These are phyloP conservation scores for Pseudomyrmex cubaensis DNA, from an alignment of 1,140 invertebrate genomes.

Conservation along the genomic window DNA sequence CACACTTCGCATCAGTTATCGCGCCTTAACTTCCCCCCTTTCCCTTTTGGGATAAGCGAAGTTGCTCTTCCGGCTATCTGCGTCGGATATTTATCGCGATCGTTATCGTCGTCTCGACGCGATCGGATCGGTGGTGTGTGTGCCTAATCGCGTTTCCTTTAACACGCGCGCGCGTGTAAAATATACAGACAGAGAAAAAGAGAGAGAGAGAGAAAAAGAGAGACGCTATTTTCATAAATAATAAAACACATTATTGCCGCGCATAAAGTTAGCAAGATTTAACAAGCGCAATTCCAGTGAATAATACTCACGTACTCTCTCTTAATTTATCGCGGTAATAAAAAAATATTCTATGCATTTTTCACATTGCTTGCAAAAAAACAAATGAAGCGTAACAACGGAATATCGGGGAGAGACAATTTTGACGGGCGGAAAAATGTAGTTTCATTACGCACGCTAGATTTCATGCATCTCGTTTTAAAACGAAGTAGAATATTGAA, in stretches of 20 bases:
- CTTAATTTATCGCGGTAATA: background rate
- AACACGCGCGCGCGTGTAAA: too few species aligned
- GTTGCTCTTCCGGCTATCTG: conserved; percentile 37
- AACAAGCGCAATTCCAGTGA: background rate
- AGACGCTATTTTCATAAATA: too few species aligned
- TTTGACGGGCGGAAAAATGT: background rate
- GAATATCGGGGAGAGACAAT: background rate
- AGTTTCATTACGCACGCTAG: conserved; percentile 20
- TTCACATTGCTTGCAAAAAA: too few species aligned
- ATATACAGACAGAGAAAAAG: too few species aligned
- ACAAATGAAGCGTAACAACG: background rate
- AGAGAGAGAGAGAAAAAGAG: too few species aligned
- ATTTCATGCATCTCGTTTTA: conserved; percentile 52
- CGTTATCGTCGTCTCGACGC: background rate
- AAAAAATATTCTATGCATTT: background rate
- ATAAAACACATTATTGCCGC: background rate
- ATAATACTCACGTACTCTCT: background rate
- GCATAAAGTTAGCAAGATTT: background rate
- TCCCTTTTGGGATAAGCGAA: conserved; percentile 34
- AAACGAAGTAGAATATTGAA: conserved; percentile 51
- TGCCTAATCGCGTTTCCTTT: too few species aligned
- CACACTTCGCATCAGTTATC: conserved; percentile 63
- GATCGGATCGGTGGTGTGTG: too few species aligned
- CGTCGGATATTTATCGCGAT: conserved; percentile 51
- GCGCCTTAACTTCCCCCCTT: conserved; percentile 27